These are phyloP conservation scores for Druceiella hillmani DNA, from an alignment of 2,888 invertebrate genomes.

Conservation along the genomic window DNA sequence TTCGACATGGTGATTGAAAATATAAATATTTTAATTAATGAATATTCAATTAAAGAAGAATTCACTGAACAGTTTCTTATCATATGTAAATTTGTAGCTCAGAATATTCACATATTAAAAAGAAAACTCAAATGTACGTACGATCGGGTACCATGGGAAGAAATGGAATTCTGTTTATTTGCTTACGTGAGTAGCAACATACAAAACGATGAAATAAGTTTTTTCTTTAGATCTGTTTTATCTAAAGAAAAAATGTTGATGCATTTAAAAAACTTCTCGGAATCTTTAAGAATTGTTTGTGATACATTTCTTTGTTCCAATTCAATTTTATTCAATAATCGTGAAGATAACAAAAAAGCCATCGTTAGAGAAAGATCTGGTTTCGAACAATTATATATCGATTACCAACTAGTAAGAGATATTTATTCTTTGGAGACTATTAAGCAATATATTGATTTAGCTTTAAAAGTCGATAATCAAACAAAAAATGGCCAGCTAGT, in stretches of 20 bases:
- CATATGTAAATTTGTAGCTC: slow-evolving; percentile 17
- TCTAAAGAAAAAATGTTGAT: not conserved
- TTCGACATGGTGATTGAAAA: not conserved
- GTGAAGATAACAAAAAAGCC: not conserved
- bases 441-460: slow-evolving; percentile 15
- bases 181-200: slow-evolving; percentile 17
- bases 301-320: no score
- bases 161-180: slow-evolving; percentile 25
- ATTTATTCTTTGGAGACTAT: slow-evolving; percentile 19
- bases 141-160: slow-evolving; percentile 24
- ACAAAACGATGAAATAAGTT: slow-evolving; percentile 15
- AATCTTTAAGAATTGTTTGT: not conserved
- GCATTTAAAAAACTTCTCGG: not conserved
- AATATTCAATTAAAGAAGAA: slow-evolving; percentile 5
- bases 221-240: slow-evolving; percentile 10
- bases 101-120: slow-evolving; percentile 23
- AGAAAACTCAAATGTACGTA: slow-evolving; percentile 21
- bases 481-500: not conserved
- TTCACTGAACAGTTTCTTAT: slow-evolving; percentile 20
- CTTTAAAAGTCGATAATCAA: slow-evolving; percentile 6
- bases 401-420: slow-evolving; percentile 20
- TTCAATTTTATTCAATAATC: no score
- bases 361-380: not conserved
- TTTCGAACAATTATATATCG: slow-evolving; percentile 21
- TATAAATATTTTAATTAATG: not conserved